Conservation (phyloP, 2,888 invertebrate genomes). For the Phaonia tiefii region DNA sequence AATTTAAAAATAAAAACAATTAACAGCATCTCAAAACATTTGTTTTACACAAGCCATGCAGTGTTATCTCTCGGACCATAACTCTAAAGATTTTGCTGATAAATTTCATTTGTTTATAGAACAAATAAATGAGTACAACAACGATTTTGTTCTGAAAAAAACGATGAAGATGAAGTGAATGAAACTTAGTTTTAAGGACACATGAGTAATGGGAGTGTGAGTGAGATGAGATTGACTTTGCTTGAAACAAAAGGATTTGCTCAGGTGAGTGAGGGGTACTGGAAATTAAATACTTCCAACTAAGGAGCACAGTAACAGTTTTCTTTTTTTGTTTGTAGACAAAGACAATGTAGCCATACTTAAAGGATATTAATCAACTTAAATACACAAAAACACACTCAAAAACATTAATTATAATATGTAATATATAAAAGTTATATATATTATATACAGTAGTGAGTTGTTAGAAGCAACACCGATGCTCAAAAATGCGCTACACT, state of each 20-base stretch:
- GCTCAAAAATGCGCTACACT: no score
- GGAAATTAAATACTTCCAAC: background rate
- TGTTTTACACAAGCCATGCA: slow-evolving; percentile 79
- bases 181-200: background rate
- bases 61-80: slow-evolving; percentile 80
- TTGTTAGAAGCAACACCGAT: background rate
- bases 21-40: slow-evolving; percentile 47
- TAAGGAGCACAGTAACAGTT: background rate
- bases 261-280: no score
- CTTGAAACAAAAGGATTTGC: no score
- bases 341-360: slow-evolving; percentile 64
- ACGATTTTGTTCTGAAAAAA: background rate
- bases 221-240: background rate
- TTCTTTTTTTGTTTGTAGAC: slow-evolving; percentile 27
- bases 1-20: slow-evolving; percentile 8
- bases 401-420: no score
- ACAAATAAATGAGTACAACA: no score
- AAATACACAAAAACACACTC: slow-evolving; percentile 51
- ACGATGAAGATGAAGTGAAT: background rate
- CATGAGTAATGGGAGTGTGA: background rate
- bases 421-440: no score
- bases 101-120: background rate
- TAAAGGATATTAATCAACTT: slow-evolving; percentile 23
- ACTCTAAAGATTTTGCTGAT: slow-evolving; percentile 43
- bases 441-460: no score